These are phyloP conservation scores for Neodontobutis hainanensis DNA, from an alignment of 2,113 vertebrate species.

Conservation along the genomic window DNA sequence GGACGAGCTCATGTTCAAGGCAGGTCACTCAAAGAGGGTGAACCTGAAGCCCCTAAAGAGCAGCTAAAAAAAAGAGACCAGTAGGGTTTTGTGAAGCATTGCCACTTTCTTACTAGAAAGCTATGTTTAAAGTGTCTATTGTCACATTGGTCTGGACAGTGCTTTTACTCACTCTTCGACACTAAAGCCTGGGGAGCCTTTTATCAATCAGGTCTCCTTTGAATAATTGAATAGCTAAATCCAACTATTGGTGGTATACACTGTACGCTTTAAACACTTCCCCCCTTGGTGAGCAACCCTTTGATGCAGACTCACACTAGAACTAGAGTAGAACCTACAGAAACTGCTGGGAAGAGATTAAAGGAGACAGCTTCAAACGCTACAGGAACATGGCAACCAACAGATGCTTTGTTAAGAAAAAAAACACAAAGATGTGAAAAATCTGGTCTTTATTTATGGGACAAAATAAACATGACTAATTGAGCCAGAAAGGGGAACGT, in stretches of 20 bases:
- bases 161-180: too few species aligned
- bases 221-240: too few species aligned
- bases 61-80: slow-evolving; percentile 40
- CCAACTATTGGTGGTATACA: too few species aligned
- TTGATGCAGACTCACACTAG: background rate
- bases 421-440: slow-evolving; percentile 16
- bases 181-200: too few species aligned
- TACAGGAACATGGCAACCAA: slow-evolving; percentile 39
- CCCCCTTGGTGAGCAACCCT: slow-evolving; percentile 40
- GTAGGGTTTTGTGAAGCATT: slow-evolving; percentile 49
- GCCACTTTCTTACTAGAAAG: background rate
- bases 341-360: slow-evolving; percentile 57
- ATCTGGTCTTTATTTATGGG: slow-evolving; percentile 58
- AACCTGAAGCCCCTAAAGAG: slow-evolving; percentile 1
- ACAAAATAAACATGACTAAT: slow-evolving; percentile 36
- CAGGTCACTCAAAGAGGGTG: slow-evolving; percentile 19
- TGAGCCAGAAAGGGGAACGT: slow-evolving; percentile 5
- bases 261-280: background rate
- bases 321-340: slow-evolving; percentile 32
- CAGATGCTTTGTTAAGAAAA: slow-evolving; percentile 43
- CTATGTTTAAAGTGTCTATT: too few species aligned
- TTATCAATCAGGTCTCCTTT: too few species aligned
- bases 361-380: slow-evolving; percentile 40
- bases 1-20: slow-evolving; percentile 64
- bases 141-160: too few species aligned